Evolutionary conservation across 1,140 invertebrate genomes (phyloP), one percentile per base, ranked within the genome.

Genomic region (Zaprionus gabonicus): DNA sequence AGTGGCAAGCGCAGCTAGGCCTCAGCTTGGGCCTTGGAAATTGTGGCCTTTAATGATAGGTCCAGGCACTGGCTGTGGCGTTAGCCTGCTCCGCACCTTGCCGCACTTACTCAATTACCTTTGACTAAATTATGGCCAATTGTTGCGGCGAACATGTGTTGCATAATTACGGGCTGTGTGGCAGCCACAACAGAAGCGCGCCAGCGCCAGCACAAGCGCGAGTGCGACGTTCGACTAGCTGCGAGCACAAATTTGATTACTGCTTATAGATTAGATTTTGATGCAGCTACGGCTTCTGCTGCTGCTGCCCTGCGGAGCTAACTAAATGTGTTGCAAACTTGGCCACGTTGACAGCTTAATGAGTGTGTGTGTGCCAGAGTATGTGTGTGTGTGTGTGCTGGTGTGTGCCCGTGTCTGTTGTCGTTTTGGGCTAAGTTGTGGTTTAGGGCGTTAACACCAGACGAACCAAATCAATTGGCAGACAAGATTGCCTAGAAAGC

Each of bases 121-220:
- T 87, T 84, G 85, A 87, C 84, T 87, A 87, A 87, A 87, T 87
- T 87, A 87, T 88, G 84, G 84, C 84, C 84, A 87, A 87, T 87
- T 87, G 84, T 87, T 88, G 84, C 81, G 73, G 66, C 78, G 85
- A 88, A 87, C 84, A 87, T 87, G 84, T 87, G 84, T 87, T 87
- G 84, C 81, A 87, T 87, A 87, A 87, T 87, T 87, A 88, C 75
- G 84, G 84, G 84, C 84, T 88, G 80, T 81, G 74, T 62, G 80
- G 77, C 76, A 65, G 82, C 60, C 82, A 64, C 64, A 76, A 63
- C 64, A 70, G 72, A 76, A 56, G 68, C 65, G 53, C 49, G 72
- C 72, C 71, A 71, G 67, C 13, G 12, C 36, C 3, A 12, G 53
- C 27, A 20, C 20, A 20, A 20, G 20, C 20, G n/a, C 23, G 25